These are phyloP conservation scores for Limnothrissa miodon DNA, from an alignment of 2,113 vertebrate species.

Conservation along the genomic window DNA sequence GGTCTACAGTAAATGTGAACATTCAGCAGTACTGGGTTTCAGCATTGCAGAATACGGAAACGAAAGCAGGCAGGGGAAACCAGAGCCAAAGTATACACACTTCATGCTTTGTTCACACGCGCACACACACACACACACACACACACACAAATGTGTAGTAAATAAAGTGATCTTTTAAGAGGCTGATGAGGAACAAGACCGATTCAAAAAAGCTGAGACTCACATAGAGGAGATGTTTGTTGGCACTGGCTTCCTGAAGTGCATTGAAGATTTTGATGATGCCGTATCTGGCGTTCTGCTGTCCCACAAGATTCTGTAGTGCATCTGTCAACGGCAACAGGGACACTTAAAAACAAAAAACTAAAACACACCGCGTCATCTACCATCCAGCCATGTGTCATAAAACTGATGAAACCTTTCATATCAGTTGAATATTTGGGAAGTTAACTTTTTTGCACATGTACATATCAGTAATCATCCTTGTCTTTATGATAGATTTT, in stretches of 20 bases:
- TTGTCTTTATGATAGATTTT: background rate
- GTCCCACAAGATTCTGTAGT: slow-evolving; percentile 92
- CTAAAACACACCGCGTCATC: too few relatives aligned
- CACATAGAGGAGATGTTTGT: slow-evolving; percentile 97
- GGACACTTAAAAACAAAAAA: too few relatives aligned
- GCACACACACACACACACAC: slow-evolving; percentile 1
- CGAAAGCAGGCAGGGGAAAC: background rate
- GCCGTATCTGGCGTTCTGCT: slow-evolving; percentile 93
- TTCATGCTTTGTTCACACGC: background rate
- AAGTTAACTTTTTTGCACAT: too few relatives aligned
- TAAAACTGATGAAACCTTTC: background rate
- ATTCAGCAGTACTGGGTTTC: background rate
- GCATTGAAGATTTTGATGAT: slow-evolving; percentile 96
- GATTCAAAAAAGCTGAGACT: slow-evolving; percentile 54
- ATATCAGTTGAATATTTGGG: background rate
- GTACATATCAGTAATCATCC: background rate
- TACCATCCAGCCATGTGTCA: background rate
- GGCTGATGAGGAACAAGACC: background rate
- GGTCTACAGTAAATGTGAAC: slow-evolving; percentile 13
- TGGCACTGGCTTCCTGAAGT: slow-evolving; percentile 91
- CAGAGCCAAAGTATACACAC: background rate
- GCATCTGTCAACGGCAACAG: slow-evolving; percentile 72
- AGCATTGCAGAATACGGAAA: background rate
- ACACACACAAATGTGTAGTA: background rate
- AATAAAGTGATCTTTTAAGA: background rate